phyloP scores from a whole-genome alignment of 2,797 vertebrate species.

The Myotis findleyi region DNA sequence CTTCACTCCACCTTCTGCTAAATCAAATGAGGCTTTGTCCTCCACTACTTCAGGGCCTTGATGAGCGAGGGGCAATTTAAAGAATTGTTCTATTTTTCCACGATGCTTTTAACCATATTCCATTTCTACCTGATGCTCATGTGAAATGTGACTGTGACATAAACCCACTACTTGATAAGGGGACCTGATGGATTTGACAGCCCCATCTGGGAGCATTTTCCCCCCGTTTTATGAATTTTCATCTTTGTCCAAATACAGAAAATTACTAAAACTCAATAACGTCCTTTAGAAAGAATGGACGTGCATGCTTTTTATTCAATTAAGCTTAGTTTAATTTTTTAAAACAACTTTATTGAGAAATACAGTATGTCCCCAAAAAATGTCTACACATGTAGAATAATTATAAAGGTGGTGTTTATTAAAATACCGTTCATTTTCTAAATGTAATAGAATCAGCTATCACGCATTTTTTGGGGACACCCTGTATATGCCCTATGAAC shows the following conservation, averaged over 20 bases:
- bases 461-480: not conserved
- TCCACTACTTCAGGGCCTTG: not conserved
- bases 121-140: not conserved
- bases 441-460: not conserved
- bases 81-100: not conserved
- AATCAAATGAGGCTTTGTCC: not conserved
- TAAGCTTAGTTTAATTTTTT: conserved; percentile 22
- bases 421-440: not conserved
- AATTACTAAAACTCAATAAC: not conserved
- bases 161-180: not conserved
- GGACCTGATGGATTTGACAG: not conserved
- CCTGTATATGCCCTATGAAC: not conserved
- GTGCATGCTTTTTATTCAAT: conserved; percentile 14
- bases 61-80: not conserved
- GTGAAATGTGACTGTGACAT: not conserved
- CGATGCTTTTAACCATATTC: not conserved
- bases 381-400: not conserved
- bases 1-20: not conserved
- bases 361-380: not conserved
- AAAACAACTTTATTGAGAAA: conserved; percentile 29
- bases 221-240: not conserved
- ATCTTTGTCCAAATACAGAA: not conserved
- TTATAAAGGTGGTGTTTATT: not conserved
- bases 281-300: conserved; percentile 14
- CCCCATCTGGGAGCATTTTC: not conserved